Evolutionary conservation across 1,140 invertebrate genomes (phyloP).

Genomic region (Protaetia brevitarsis): DNA sequence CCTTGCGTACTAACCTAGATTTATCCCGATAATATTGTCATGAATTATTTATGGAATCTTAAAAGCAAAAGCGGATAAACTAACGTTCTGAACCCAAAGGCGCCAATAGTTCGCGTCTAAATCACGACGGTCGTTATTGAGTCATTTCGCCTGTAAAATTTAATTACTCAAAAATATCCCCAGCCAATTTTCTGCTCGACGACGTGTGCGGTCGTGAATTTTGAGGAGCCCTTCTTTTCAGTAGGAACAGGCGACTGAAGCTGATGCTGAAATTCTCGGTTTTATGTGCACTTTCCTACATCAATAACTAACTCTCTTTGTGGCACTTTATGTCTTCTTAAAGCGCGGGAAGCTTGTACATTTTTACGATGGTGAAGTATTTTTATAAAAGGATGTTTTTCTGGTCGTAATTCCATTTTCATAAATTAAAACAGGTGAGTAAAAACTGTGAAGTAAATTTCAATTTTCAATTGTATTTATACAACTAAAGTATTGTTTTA

Average conservation of each 20-base stretch:
- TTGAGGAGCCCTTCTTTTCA: not conserved
- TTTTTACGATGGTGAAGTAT: not conserved
- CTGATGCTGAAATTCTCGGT: conserved; percentile 1
- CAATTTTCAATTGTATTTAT: not conserved
- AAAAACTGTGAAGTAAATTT: not conserved
- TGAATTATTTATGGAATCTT: no score
- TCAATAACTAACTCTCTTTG: conserved; percentile 16
- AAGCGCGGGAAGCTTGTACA: not conserved
- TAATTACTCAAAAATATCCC: conserved; percentile 14
- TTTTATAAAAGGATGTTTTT: not conserved
- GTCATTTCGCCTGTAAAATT: not conserved
- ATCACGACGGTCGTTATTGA: conserved; percentile 8
- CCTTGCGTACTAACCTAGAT: not conserved
- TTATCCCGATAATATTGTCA: no score
- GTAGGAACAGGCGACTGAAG: no score
- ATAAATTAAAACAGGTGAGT: not conserved
- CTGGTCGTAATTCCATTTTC: not conserved
- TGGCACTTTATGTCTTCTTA: conserved; percentile 8
- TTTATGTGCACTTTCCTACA: conserved; percentile 11
- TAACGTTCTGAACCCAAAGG: no score
- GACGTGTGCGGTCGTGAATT: not conserved
- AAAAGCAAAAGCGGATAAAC: no score
- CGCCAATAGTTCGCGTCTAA: no score
- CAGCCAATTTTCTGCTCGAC: not conserved
- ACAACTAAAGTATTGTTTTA: no score